Base-by-base conservation (phyloP, 2,113 vertebrate genomes). In the Onychostruthus taczanowskii region DNA sequence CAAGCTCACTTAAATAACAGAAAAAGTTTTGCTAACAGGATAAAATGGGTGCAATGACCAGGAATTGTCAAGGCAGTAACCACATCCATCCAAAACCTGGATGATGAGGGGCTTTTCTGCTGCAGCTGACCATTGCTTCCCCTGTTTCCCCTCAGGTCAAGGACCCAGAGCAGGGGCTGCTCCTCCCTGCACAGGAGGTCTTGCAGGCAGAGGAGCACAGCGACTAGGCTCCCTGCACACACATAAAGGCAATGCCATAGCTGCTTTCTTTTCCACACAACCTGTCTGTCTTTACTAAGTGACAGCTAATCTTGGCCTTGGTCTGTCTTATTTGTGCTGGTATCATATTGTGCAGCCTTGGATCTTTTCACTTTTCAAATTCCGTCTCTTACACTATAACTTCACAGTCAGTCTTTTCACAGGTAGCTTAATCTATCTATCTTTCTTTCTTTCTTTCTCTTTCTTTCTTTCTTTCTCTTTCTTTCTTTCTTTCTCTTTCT, bases 161-260 rank as follows among this genome's bases (percentile, higher is more conserved):
- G 37, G 21, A 46, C 20, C 6, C 26, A 13, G 64, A 55, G 12
- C 4, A 1, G 18, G 16, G n/a, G 1, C 18, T 0, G 0, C 9
- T 55, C 13, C 26, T 84, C 14, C 8, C 18, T 53, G 26, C 39
- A 13, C 2, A 2, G 24, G 6, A 68, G 33, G 10, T 68, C 5
- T 68, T 3, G 0, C 7, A 61, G n/a, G 13, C 23, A 55, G 49
- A 72, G 10, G 24, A 79, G 53, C 24, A 20, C 16, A 55, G 22
- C 8, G 2, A 0, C 12, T 26, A 63, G 20, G 44, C 53, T 6
- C 8, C 7, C 12, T 27, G 30, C 4, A 1, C 35, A 16, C 6
- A 5, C 6, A 2, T 6, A 28, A 72, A 47, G 18, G 33, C 72
- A 59, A 50, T 66, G 33, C n/a, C 14, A 4, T 5, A 52, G 49